Conservation (phyloP, 1,140 invertebrate genomes). For the Battus philenor region DNA sequence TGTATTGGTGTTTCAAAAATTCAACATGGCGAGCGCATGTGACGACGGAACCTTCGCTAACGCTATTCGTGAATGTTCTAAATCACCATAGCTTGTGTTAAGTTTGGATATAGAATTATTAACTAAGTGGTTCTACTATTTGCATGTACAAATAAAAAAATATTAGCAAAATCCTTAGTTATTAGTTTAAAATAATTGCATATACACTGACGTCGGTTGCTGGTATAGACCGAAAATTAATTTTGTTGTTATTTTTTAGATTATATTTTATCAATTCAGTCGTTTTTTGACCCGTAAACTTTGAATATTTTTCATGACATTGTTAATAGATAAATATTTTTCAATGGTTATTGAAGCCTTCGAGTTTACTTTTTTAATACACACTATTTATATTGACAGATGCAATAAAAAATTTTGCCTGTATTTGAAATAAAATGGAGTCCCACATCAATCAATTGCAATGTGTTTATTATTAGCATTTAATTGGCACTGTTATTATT, state of each 20-base stretch:
- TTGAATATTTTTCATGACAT: conserved; percentile 43
- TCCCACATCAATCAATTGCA: conserved; percentile 1
- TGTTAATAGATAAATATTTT: conserved; percentile 32
- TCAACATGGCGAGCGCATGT: conserved; percentile 2
- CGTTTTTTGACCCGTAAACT: conserved; percentile 49
- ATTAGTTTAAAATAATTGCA: conserved; percentile 43
- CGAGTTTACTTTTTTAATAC: too few species aligned
- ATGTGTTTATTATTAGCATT: conserved; percentile 25
- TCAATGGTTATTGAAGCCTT: too few species aligned
- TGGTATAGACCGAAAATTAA: conserved; percentile 41
- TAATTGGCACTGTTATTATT: conserved; percentile 71
- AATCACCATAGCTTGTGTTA: conserved; percentile 54
- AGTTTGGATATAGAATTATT: conserved; percentile 49
- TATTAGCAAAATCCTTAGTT: conserved; percentile 50
- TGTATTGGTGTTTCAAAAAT: not conserved
- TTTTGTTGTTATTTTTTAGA: conserved; percentile 69
- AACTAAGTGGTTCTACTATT: conserved; percentile 52
- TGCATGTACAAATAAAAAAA: conserved; percentile 67
- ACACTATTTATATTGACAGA: too few species aligned
- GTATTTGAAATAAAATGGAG: too few species aligned
- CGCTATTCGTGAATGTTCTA: conserved; percentile 36
- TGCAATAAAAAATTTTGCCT: too few species aligned
- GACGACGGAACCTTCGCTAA: not conserved
- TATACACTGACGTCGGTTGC: conserved; percentile 37
- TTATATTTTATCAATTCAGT: conserved; percentile 61